Conservation (phyloP, 2,888 invertebrate species). For the Ormyrus pomaceus region DNA sequence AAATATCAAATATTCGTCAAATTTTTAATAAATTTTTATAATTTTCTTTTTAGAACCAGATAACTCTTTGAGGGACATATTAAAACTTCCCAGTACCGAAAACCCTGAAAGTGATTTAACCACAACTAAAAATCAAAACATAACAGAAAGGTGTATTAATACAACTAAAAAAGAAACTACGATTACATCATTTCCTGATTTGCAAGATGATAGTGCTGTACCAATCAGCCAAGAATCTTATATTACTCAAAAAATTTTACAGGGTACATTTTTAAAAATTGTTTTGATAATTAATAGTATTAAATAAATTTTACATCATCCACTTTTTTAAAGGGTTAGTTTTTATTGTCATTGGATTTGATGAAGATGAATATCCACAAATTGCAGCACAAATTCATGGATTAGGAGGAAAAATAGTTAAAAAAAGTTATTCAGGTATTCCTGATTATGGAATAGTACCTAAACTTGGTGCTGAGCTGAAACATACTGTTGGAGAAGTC, state of each 20-base stretch:
- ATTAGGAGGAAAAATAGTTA: constrained; percentile 78
- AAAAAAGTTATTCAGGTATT: constrained; percentile 76
- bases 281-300: background rate
- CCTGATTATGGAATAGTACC: constrained; percentile 84
- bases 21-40: constrained; percentile 1
- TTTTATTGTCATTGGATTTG: constrained; percentile 76
- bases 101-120: constrained; percentile 46
- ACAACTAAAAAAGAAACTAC: constrained; percentile 17
- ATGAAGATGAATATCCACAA: constrained; percentile 74
- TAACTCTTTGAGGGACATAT: constrained; percentile 58
- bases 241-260: constrained; percentile 63
- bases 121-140: constrained; percentile 36
- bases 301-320: constrained; percentile 29
- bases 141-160: constrained; percentile 33
- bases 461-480: constrained; percentile 75
- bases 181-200: constrained; percentile 36
- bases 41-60: constrained; percentile 53
- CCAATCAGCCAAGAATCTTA: constrained; percentile 66
- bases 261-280: constrained; percentile 59
- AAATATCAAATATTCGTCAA: background rate
- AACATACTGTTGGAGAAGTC: constrained; percentile 78
- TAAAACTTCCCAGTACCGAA: constrained; percentile 50
- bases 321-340: constrained; percentile 64
- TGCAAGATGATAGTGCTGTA: constrained; percentile 63
- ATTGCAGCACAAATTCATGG: constrained; percentile 77